Conservation (phyloP, 1,140 invertebrate genomes). For the Drosophila ficusphila region DNA sequence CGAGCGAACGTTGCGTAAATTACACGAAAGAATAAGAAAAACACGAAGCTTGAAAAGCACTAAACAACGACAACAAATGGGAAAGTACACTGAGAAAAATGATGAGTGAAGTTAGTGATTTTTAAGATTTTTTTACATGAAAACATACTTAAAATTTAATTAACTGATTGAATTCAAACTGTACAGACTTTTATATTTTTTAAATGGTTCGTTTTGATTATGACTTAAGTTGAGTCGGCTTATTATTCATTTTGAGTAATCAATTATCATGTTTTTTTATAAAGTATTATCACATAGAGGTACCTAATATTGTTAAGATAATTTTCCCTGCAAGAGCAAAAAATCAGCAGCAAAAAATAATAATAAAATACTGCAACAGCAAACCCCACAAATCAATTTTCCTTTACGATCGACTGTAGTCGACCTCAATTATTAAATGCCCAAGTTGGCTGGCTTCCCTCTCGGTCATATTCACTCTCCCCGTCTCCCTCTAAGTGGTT, state of each 20-base stretch:
- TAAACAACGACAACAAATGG: conserved; percentile 44
- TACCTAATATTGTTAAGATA: background rate
- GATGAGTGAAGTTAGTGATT: background rate
- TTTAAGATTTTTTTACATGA: background rate
- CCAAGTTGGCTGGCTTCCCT: conserved; percentile 5
- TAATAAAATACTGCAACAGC: conserved; percentile 8
- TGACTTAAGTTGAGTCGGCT: too few relatives aligned
- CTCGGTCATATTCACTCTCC: background rate
- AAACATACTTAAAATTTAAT: too few relatives aligned
- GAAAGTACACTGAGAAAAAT: conserved; percentile 5
- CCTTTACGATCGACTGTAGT: conserved; percentile 38
- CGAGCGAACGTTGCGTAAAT: conserved; percentile 76
- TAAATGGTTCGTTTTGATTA: too few relatives aligned
- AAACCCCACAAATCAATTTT: conserved; percentile 45
- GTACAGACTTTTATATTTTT: too few relatives aligned
- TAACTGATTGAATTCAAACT: too few relatives aligned
- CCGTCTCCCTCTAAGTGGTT: background rate
- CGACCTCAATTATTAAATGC: conserved; percentile 60
- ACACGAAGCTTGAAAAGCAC: conserved; percentile 32
- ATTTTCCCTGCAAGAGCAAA: background rate
- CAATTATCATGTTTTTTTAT: too few relatives aligned
- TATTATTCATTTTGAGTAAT: too few relatives aligned
- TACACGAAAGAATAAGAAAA: conserved; percentile 58
- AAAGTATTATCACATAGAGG: too few relatives aligned
- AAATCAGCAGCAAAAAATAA: background rate